These are phyloP conservation scores for Anguilla japonica DNA, from an alignment of 2,113 vertebrate genomes.

Conservation along the genomic window DNA sequence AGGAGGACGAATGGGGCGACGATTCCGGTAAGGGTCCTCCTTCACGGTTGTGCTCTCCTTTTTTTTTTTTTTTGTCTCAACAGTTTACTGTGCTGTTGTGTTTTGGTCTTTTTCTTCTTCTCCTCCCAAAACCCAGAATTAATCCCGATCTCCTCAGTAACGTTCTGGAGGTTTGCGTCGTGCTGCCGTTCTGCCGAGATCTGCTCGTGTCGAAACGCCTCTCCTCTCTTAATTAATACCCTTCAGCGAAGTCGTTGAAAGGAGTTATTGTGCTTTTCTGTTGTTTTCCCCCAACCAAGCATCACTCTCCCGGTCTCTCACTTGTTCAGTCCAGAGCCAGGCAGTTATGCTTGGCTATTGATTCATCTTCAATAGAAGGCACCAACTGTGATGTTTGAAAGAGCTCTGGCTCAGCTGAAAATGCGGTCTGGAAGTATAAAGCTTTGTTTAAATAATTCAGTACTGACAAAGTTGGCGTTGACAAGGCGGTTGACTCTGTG, in stretches of 20 bases:
- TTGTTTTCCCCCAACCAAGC: not conserved
- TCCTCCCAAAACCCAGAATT: not conserved
- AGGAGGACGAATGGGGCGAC: constrained; percentile 78
- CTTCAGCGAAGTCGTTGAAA: not conserved
- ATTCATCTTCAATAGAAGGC: not conserved
- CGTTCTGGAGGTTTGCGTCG: no score
- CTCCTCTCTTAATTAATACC: not conserved
- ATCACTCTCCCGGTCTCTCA: not conserved
- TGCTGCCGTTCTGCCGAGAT: no score
- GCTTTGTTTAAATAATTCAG: not conserved
- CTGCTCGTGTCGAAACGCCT: not conserved
- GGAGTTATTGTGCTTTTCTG: not conserved
- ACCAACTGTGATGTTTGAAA: not conserved
- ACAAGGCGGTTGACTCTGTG: not conserved
- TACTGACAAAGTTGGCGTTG: not conserved
- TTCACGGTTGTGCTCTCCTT: no score
- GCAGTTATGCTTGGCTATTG: not conserved
- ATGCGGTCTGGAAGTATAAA: not conserved
- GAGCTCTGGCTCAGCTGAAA: not conserved
- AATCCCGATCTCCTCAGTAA: no score
- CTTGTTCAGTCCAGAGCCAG: not conserved
- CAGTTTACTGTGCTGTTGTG: not conserved
- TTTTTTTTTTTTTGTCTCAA: not conserved
- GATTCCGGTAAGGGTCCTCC: constrained; percentile 68
- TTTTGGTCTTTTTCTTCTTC: not conserved